phyloP scores from a whole-genome alignment of 2,797 vertebrate genomes.

The Mus minutoides region DNA sequence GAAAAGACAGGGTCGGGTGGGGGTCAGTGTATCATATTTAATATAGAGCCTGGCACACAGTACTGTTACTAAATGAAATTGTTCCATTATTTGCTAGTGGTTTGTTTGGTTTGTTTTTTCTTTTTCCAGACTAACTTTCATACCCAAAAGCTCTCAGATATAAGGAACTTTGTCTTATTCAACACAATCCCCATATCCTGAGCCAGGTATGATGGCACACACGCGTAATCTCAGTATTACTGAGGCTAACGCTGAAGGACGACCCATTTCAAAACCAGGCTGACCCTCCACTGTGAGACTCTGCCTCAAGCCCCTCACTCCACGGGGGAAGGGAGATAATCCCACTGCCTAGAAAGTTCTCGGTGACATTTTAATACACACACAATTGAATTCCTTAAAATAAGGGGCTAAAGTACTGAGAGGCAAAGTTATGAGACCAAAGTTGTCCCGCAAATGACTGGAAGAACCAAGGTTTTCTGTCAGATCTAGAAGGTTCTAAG shows the following conservation, averaged over 20 bases:
- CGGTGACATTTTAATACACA: neutral
- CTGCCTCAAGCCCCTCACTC: neutral
- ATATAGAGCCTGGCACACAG: neutral
- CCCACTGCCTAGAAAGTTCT: neutral
- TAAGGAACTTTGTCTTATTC: neutral
- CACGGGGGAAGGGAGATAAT: neutral
- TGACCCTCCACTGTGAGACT: neutral
- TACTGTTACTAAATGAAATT: neutral
- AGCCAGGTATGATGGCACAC: neutral
- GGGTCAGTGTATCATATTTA: neutral
- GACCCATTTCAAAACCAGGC: neutral
- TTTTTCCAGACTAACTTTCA: neutral
- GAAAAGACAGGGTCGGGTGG: too few relatives aligned
- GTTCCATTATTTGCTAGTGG: neutral
- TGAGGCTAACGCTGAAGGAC: neutral
- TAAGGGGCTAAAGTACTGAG: neutral
- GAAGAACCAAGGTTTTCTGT: neutral
- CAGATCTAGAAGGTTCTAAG: neutral
- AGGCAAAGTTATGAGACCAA: neutral
- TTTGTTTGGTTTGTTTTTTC: neutral
- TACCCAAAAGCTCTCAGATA: neutral
- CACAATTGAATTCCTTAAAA: neutral
- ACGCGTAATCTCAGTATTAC: neutral
- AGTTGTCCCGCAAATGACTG: neutral
- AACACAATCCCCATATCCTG: neutral